phyloP scores from a whole-genome alignment of 2,888 invertebrate genomes.

The Ormyrus thymus region DNA sequence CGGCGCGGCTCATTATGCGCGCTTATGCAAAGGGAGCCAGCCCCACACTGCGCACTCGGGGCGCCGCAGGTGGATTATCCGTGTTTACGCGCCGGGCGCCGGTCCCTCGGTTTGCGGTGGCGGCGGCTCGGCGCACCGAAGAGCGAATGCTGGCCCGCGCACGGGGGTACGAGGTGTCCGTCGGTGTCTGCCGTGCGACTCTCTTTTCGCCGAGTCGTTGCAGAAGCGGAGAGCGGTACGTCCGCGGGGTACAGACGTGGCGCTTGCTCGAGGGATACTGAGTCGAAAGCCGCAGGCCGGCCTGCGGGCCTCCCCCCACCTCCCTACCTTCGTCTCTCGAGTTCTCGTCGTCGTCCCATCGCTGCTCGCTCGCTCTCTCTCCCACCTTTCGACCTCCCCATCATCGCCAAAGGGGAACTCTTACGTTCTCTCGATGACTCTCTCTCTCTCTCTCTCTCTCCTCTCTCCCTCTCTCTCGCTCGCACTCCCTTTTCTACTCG shows the following conservation, averaged over 20 bases:
- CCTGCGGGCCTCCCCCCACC: slow-evolving; percentile 72
- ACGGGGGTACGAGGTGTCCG: not conserved
- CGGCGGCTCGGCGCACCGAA: not conserved
- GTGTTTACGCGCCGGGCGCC: not conserved
- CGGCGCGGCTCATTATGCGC: too few relatives aligned
- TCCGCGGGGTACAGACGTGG: slow-evolving; percentile 74
- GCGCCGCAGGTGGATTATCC: not conserved
- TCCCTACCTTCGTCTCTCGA: slow-evolving; percentile 22
- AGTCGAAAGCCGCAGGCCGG: slow-evolving; percentile 73
- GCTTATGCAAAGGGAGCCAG: too few relatives aligned
- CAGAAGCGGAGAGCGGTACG: slow-evolving; percentile 49
- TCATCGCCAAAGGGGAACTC: slow-evolving; percentile 55
- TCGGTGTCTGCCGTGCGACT: slow-evolving; percentile 34
- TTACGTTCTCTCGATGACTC: slow-evolving; percentile 49
- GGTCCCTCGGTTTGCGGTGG: not conserved
- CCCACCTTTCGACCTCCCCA: slow-evolving; percentile 54
- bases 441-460: slow-evolving; percentile 49
- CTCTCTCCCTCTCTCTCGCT: slow-evolving; percentile 7
- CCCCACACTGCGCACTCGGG: too few relatives aligned
- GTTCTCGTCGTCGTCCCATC: slow-evolving; percentile 21
- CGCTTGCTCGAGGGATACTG: slow-evolving; percentile 76
- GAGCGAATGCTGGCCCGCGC: not conserved
- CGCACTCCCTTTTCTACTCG: slow-evolving; percentile 18
- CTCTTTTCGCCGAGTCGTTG: slow-evolving; percentile 35
- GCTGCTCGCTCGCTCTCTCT: slow-evolving; percentile 19